These are phyloP conservation scores for Tetraodon nigroviridis DNA, from an alignment of 2,113 vertebrate genomes.

Conservation along the genomic window DNA sequence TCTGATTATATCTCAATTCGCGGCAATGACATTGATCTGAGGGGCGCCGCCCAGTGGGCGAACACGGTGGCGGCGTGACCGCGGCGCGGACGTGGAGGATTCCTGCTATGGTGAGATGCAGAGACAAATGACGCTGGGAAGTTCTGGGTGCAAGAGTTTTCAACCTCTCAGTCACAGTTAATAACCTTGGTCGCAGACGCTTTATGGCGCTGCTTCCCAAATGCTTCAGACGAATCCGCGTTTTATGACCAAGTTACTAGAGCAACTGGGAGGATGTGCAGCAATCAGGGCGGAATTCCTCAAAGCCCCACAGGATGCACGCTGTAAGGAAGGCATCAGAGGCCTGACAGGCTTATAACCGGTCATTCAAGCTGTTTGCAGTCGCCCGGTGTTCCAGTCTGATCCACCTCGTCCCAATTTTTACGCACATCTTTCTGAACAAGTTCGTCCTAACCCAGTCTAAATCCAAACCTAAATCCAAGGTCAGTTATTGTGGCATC, in stretches of 20 bases:
- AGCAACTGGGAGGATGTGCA: constrained; percentile 88
- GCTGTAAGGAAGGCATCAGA: constrained; percentile 74
- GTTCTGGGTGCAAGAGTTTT: constrained; percentile 67
- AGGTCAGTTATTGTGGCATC: too few species aligned
- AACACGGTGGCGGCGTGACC: constrained; percentile 8
- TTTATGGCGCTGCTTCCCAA: constrained; percentile 86
- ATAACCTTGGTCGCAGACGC: constrained; percentile 82
- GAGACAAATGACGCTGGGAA: constrained; percentile 70
- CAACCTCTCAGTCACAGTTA: constrained; percentile 81
- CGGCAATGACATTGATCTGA: constrained; percentile 99
- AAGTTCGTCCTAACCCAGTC: too few species aligned
- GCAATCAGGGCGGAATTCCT: constrained; percentile 93
- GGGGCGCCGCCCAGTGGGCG: constrained; percentile 91
- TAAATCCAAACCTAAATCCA: too few species aligned
- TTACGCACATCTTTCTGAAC: constrained; percentile 6
- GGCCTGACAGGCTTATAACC: constrained; percentile 66
- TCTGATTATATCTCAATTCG: constrained; percentile 65
- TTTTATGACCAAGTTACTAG: constrained; percentile 94
- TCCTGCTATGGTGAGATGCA: constrained; percentile 53
- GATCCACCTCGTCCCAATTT: constrained; percentile 21
- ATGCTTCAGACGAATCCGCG: constrained; percentile 81
- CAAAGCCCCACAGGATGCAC: constrained; percentile 81
- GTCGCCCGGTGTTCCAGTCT: constrained; percentile 28
- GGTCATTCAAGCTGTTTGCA: constrained; percentile 62
- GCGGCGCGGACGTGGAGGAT: constrained; percentile 32